A percentile compares a stretch with the other conserved stretches of the same genome.
These are phyloP conservation scores for Loris lydekkerianus DNA, from an alignment of 2,797 vertebrate species.

Conservation along the genomic window DNA sequence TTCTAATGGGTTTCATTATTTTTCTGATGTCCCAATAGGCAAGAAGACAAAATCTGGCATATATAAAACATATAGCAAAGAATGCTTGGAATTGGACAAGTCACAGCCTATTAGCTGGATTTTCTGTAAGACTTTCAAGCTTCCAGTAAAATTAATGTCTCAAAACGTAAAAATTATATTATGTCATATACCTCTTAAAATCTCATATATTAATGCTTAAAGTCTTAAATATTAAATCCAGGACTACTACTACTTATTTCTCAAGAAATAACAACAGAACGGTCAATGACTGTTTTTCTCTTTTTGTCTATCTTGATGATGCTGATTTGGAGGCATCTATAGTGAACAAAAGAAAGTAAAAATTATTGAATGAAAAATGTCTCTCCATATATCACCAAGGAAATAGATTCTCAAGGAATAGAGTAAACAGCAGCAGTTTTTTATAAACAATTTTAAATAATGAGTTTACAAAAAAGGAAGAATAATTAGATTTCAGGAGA, in stretches of 20 bases:
- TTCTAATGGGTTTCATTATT: not conserved
- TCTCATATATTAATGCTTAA: not conserved
- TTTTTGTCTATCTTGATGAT: not conserved
- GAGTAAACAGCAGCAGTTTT: not conserved
- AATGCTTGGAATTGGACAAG: not conserved
- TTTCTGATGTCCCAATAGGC: not conserved
- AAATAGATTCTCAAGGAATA: not conserved
- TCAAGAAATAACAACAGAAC: not conserved
- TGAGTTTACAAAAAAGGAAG: not conserved
- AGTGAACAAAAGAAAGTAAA: not conserved
- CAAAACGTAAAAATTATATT: not conserved
- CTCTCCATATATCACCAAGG: not conserved
- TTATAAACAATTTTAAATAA: not conserved
- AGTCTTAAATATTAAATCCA: not conserved
- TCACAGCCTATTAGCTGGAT: not conserved
- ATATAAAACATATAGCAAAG: not conserved
- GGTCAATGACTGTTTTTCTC: not conserved
- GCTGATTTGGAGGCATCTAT: not conserved
- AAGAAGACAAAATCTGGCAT: not conserved
- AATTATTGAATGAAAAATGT: not conserved
- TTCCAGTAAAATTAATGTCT: not conserved
- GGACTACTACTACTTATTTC: not conserved
- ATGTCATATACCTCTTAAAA: not conserved
- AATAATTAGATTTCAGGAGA: not conserved
- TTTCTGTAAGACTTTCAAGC: not conserved